Evolutionary conservation across 2,797 vertebrate genomes (phyloP), one percentile per base, ranked within the genome.

Genomic region (Clarias platycephalus): DNA sequence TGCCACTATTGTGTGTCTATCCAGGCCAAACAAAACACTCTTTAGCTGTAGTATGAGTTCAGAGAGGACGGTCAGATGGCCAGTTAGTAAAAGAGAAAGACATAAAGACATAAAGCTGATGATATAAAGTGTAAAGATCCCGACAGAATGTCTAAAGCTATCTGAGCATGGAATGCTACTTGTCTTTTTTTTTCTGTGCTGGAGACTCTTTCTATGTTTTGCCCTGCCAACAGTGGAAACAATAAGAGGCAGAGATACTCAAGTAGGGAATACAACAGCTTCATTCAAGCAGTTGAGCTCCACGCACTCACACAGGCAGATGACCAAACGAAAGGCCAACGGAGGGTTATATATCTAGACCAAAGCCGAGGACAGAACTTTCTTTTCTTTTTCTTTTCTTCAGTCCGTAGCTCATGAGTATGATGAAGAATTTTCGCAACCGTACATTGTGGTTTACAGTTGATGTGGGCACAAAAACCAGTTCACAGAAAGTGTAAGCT

Each of bases 171-270:
- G 83, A 86, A 81, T 58, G 40, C 66, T 86, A 53, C 89, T 93
- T 92, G 91, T 85, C 86, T 81, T 85, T 86, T 74, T 62, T 20
- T 76, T 63, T 80, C 82, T 78, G 49, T 82, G 68, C 81, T 49
- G 83, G 80, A 76, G n/a, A 75, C 77, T 82, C 86, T 74, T 79
- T 86, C 85, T 87, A 49, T 60, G 83, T 84, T 81, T 80, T 87
- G 81, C 85, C 71, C 81, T 89, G 88, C 88, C 86, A 89, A 84
- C 40, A 86, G 66, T 76, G 77, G 64, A 85, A 83, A 88, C 89
- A 88, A 86, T 87, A 81, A 88, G 75, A 66, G 79, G 77, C 83
- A 84, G 84, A 89, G 86, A 83, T 66, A 78, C 80, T 88, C 81
- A 70, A 86, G 82, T 82, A 83, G 53, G 71, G 66, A 82, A 67